Evolutionary conservation across 2,888 invertebrate genomes (phyloP), one percentile per base, ranked within the genome.

Genomic region (Leucoma salicis): DNA sequence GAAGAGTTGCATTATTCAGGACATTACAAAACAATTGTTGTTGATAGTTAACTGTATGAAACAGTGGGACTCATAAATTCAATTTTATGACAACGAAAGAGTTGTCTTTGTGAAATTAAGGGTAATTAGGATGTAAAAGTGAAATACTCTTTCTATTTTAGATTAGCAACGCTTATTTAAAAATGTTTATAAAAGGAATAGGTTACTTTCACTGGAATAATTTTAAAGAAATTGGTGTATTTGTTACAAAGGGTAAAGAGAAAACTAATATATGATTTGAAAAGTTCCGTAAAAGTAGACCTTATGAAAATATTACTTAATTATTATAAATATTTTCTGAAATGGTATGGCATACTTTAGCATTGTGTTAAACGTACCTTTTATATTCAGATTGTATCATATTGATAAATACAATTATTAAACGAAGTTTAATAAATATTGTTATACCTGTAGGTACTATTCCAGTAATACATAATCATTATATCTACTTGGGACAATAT

Each of bases 91-190:
- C 45, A 42, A 49, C 59, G 69, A 82, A 82, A 78, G 82, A 75
- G 73, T 74, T 61, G 53, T 50, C 49, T 59, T 70, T 72, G 63
- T 68, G 10, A 48, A 53, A 63, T 74, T 79, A 80, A 74, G 78
- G 70, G 83, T 85, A 82, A 87, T 87, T 86, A 85, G 71, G 74
- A 78, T 78, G 80, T 82, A 87, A 88, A 88, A 88, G 88, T 88
- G 87, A 88, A 88, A 87, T 82, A 61, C 57, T 56, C 45, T 66
- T 62, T 66, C 57, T 50, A 74, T 79, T 72, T 53, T 68, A 42
- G 62, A 78, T 83, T 85, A 51, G 85, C 63, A 59, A 85, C 77
- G 86, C 69, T 62, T 63, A 67, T 78, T 79, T 29, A 1, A 29
- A 50, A 60, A 56, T 61, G 48, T 46, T 54, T 50, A 56, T 50